These are phyloP conservation scores for Seira ritae DNA, from an alignment of 2,888 invertebrate species.

Conservation along the genomic window DNA sequence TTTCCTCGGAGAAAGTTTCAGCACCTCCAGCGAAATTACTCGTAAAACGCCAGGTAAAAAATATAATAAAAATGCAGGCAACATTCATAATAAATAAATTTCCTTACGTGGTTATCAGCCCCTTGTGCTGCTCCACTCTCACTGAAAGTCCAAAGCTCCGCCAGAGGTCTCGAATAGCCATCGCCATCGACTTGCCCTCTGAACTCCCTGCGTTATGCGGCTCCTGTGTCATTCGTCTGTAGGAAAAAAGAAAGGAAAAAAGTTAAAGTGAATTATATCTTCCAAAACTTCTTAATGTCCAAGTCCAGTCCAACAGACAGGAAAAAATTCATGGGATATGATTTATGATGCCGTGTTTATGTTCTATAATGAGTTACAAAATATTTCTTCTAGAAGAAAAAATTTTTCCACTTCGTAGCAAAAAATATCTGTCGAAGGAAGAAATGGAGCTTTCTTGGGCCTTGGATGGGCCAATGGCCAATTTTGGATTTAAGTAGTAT, in stretches of 20 bases:
- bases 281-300: background rate
- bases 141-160: slow-evolving; percentile 73
- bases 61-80: background rate
- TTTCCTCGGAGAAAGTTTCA: background rate
- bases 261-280: background rate
- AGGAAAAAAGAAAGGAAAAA: background rate
- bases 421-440: too few relatives aligned
- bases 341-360: background rate
- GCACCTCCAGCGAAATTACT: background rate
- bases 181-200: slow-evolving; percentile 72
- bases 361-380: background rate
- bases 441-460: too few relatives aligned
- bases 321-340: background rate
- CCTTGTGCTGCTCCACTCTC: slow-evolving; percentile 73
- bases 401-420: too few relatives aligned
- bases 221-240: slow-evolving; percentile 73
- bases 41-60: slow-evolving; percentile 1
- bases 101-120: slow-evolving; percentile 70
- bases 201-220: slow-evolving; percentile 70
- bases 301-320: background rate
- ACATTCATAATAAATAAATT: background rate
- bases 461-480: too few relatives aligned
- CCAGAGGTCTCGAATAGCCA: slow-evolving; percentile 73
- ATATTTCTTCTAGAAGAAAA: background rate
- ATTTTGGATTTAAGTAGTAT: too few relatives aligned